Conservation (phyloP, 2,113 vertebrate genomes). For the Meleagris gallopavo region DNA sequence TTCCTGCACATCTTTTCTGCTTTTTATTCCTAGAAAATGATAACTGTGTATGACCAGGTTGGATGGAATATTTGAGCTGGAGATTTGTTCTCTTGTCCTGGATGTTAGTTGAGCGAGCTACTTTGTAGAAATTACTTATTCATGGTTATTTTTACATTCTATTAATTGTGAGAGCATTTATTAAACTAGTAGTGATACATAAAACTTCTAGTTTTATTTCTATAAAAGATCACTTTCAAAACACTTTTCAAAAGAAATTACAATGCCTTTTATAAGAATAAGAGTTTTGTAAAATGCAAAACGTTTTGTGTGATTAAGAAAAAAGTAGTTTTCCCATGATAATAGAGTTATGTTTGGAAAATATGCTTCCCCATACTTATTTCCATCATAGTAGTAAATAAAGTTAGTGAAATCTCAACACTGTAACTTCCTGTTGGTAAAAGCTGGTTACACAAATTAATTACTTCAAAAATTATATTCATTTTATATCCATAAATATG, state of each 20-base stretch:
- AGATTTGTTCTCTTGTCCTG: neutral
- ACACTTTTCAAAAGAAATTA: neutral
- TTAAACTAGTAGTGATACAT: neutral
- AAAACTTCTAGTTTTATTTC: neutral
- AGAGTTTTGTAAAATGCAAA: neutral
- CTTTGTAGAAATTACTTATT: neutral
- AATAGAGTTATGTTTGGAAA: neutral
- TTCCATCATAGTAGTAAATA: neutral
- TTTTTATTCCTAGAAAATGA: neutral
- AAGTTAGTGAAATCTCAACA: neutral
- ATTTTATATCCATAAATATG: neutral
- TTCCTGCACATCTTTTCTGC: neutral
- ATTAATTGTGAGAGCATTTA: neutral
- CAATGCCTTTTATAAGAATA: neutral
- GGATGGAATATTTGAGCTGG: neutral
- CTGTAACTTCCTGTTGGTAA: neutral
- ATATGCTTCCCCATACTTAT: neutral
- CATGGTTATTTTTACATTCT: neutral
- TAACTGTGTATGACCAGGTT: rapidly evolving
- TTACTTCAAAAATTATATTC: neutral
- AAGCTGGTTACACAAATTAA: neutral
- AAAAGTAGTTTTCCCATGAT: neutral
- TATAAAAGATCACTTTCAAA: neutral
- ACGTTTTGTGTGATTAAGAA: neutral
- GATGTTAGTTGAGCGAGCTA: neutral